Base-by-base conservation (phyloP, 2,888 invertebrate genomes). In the Deilephila elpenor region DNA sequence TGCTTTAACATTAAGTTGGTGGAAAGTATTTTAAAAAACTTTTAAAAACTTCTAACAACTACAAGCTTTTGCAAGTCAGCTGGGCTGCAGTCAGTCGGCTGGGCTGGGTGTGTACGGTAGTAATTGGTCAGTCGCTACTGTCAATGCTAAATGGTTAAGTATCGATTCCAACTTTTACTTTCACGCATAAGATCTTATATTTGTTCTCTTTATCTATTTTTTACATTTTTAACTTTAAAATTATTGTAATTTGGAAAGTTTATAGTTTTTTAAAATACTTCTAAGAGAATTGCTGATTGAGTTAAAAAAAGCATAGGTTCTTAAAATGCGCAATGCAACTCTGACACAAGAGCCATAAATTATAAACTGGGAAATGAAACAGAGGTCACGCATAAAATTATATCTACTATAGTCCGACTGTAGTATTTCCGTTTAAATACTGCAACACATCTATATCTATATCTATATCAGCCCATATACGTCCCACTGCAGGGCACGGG, bases 11-110 rank as follows among this genome's bases (percentile, higher is more conserved):
- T 11, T 44, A 44, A 44, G 11, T 25, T 25, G 25, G 25, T 44
- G 8, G 11, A 3, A 44, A 56, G n/a, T 3, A 5, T n/a, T 7
- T 37, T 20, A 20, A 19, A 64, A 20, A 4, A 64, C 44, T 64
- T 64, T 20, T 37, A 37, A 64, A 20, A 64, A 37, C 64, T 64
- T 32, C 29, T 29, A 37, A 64, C 64, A 5, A 64, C 64, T 64
- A n/a, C 64, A 64, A 37, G n/a, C 37, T 64, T 44, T 37, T 37
- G 56, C 56, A 56, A 56, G 44, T 44, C 44, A 14, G 44, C 44
- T 44, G 25, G 25, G 25, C 25, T 25, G 25, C 25, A 25, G 25
- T 25, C 25, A 25, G 25, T 25, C 25, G 25, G 25, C 25, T 25
- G 1, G 25, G 25, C 25, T 25, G 44, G 44, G 44, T 44, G 44